Evolutionary conservation across 1,140 invertebrate species (phyloP), one percentile per base, ranked within the genome.

Genomic region (Drosophila kikkawai): DNA sequence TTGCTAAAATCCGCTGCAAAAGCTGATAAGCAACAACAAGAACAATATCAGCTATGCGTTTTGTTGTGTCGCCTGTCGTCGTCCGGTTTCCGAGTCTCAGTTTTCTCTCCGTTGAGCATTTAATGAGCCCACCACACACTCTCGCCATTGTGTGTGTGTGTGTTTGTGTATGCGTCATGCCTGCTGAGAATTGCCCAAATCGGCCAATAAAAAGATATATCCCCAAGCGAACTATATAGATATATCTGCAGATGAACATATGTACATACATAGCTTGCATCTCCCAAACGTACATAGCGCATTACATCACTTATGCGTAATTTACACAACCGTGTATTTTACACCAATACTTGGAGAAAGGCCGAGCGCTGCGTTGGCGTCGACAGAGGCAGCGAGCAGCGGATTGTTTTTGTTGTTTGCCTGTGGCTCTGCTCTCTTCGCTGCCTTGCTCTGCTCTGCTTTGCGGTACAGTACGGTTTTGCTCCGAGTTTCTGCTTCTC

Each of bases 1-100:
- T 48, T 44, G 64, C 29, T 3, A 61, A 56, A 56, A 75, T 19
- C 9, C 44, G 22, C 56, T 59, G 37, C 17, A 36, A 50, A 64
- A 56, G 44, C 13, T 66, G 60, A 76, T 74, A 79, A 61, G 26
- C 68, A 57, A 57, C 42, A 50, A 56, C 41, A 64, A 70, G n/a
- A 67, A 48, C 57, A 73, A 71, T 41, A 76, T 57, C 17, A 68
- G 19, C 42, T 29, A 36, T 69, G 51, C 42, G 37, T 69, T 66
- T 48, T 51, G 82, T 77, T 71, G 59, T 48, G 59, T 66, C 17
- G 65, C 26, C 47, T 50, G 76, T 82, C 75, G 83, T 86, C 75
- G 83, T 86, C 83, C 83, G 83, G 83, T 76, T 75, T 75, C 73
- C 39, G 50, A 47, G 58, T 55, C 37, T 56, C 59, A 44, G 70